Base-by-base conservation (phyloP, 2,797 vertebrate genomes). In the Neosilurus mollespiculum region DNA sequence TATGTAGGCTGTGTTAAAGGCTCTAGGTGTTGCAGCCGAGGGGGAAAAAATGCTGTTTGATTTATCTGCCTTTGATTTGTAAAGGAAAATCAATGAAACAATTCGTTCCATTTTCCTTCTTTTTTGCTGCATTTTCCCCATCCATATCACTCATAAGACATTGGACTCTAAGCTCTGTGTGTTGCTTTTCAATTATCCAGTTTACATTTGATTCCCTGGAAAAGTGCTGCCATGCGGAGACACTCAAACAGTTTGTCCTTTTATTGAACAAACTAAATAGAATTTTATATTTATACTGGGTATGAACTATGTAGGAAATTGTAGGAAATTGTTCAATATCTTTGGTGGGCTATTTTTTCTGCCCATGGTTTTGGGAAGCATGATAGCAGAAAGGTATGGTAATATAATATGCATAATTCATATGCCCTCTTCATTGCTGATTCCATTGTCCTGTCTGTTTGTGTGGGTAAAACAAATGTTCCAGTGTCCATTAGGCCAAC, bases 331-430 rank as follows among this genome's bases (percentile, higher is more conserved):
- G 95, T 94, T 96, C 95, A 93, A 96, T 97, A 96, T 96, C 94
- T 92, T 88, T 92, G 92, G 95, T 94, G 89, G 92, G 92, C 91
- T 95, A 95, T 96, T 97, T 97, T 92, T 93, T 93, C 94, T 90
- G 62, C 78, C 93, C 92, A 92, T 93, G 94, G 93, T 94, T 92
- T 94, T 94, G 92, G 89, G 88, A 87, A 93, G 86, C 94, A 88
- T 93, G 91, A 92, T 93, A 93, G 91, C 92, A 92, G 92, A 90
- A 89, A 91, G 93, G 92, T 95, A 95, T 95, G 94, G 94, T 93
- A 95, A 95, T 94, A 91, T 92, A 91, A 89, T 92, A 97, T 98
- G 93, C 96, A 98, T 98, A 97, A 98, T 98, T 96, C 95, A 99
- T 97, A 93, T 88, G 90, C 92, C 92, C 91, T 94, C 92, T 91